Percentiles rank a stretch among this genome's conserved stretches.
Evolutionary conservation across 2,113 vertebrate species (phyloP).

Genomic region (Thalassoma bifasciatum): DNA sequence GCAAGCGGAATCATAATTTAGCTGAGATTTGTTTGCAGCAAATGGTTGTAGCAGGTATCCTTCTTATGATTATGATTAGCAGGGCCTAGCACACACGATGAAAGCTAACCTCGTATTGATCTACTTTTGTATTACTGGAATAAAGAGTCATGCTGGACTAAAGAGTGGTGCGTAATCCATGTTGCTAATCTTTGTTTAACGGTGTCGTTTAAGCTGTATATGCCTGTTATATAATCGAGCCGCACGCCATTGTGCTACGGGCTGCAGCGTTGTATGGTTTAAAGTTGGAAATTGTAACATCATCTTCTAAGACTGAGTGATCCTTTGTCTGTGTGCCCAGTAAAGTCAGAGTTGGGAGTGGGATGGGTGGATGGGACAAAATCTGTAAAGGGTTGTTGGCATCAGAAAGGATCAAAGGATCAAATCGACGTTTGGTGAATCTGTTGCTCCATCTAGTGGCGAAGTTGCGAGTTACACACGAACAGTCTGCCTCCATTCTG

Average conservation of each 20-base stretch:
- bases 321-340: conserved; percentile 68
- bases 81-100: too few species aligned
- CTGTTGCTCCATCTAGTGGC: conserved; percentile 72
- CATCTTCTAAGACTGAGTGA: background rate
- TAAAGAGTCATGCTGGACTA: conserved; percentile 24
- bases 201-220: conserved; percentile 31
- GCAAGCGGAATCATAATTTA: background rate
- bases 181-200: background rate
- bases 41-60: too few species aligned
- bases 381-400: conserved; percentile 54
- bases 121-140: background rate
- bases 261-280: background rate
- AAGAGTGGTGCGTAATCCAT: conserved; percentile 20
- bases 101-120: background rate
- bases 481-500: background rate
- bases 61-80: too few species aligned
- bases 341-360: conserved; percentile 69
- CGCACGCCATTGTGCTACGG: conserved; percentile 5
- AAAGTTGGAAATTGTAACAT: background rate
- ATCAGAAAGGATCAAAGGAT: conserved; percentile 58
- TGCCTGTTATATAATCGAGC: conserved; percentile 53
- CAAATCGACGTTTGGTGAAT: conserved; percentile 35
- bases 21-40: background rate
- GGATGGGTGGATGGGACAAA: conserved; percentile 72
- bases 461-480: background rate